Conservation (phyloP, 2,888 invertebrate species). For the Fragum fragum region DNA sequence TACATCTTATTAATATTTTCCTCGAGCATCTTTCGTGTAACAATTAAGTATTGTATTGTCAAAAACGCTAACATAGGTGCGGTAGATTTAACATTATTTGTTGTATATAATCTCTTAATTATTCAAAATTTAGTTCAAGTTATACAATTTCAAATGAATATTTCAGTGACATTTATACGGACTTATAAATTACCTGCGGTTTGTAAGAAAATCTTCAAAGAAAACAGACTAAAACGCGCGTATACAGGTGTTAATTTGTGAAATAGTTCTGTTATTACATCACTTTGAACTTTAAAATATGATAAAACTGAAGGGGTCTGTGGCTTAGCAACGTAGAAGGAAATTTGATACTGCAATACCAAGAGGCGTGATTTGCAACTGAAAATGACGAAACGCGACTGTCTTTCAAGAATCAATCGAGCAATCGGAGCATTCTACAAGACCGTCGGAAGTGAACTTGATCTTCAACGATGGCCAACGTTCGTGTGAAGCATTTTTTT, state of each 20-base stretch:
- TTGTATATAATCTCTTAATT: neutral
- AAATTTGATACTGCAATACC: no score
- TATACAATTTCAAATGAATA: conserved; percentile 19
- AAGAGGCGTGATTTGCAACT: no score
- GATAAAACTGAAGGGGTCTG: neutral
- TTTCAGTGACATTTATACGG: conserved; percentile 12
- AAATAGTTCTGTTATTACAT: neutral
- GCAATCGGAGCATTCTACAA: no score
- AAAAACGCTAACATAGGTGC: neutral
- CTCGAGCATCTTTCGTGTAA: no score
- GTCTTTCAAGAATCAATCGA: no score
- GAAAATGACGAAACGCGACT: no score
- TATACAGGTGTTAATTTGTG: neutral
- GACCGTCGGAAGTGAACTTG: no score
- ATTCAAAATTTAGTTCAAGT: conserved; percentile 2
- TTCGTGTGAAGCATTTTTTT: no score
- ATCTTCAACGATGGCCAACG: no score
- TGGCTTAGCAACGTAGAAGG: no score
- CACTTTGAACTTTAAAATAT: neutral
- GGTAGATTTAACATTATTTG: neutral
- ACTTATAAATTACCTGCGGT: conserved; percentile 5
- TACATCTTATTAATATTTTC: no score
- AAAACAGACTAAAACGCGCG: neutral
- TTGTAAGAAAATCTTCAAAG: conserved; percentile 7
- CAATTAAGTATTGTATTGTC: no score